Evolutionary conservation across 2,888 invertebrate species (phyloP).

Genomic region (Sesia bembeciformis): DNA sequence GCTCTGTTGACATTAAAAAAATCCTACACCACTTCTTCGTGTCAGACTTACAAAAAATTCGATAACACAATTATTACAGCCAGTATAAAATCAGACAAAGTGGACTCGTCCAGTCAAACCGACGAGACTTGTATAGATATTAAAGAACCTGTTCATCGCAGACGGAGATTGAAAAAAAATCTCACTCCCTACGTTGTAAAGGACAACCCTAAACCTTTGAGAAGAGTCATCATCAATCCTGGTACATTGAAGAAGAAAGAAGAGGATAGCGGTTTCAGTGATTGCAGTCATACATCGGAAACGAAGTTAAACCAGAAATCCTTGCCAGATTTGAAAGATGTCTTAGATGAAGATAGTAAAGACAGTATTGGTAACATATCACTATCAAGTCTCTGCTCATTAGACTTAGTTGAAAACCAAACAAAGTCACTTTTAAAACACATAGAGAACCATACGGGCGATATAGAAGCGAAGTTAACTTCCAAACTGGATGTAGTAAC

Average conservation of each 20-base stretch:
- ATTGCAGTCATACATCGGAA: not conserved
- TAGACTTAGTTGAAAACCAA: constrained; percentile 16
- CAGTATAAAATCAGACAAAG: not conserved
- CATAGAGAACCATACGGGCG: constrained; percentile 16
- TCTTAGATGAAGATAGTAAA: not conserved
- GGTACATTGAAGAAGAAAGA: constrained; percentile 1
- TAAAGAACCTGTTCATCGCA: constrained; percentile 9
- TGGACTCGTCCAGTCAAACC: constrained; percentile 26
- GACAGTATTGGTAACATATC: constrained; percentile 29
- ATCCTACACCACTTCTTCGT: not conserved
- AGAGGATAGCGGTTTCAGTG: not conserved
- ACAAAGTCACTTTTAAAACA: constrained; percentile 10
- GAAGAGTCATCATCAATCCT: constrained; percentile 28
- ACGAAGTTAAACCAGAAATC: not conserved
- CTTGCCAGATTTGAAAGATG: not conserved
- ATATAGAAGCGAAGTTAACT: not conserved
- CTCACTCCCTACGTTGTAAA: constrained; percentile 37
- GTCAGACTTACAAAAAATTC: constrained; percentile 4
- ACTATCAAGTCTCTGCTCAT: constrained; percentile 14
- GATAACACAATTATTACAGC: not conserved
- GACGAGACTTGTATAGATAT: constrained; percentile 17
- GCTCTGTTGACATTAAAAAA: constrained; percentile 30
- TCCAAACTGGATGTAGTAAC: no score
- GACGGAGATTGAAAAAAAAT: constrained; percentile 15
- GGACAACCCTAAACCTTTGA: constrained; percentile 16